Evolutionary conservation across 2,888 invertebrate genomes (phyloP), one percentile per base, ranked within the genome.

Genomic region (Campopleginae sp.): DNA sequence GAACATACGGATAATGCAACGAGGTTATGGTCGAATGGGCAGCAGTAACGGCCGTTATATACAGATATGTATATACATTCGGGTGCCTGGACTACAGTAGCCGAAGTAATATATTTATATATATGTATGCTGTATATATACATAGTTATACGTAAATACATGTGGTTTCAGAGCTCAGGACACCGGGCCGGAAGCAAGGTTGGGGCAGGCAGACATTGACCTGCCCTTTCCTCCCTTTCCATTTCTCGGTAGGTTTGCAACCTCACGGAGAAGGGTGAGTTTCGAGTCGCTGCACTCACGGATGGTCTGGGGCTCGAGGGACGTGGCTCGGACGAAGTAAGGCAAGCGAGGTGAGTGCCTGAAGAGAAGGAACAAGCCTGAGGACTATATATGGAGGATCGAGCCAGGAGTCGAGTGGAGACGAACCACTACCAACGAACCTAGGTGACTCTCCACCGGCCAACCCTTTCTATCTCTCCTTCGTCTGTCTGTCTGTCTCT

Each of bases 121-220:
- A 46, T n/a, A 14, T 38, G 19, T 1, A 48, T 42, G 12, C 23
- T 6, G 44, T 14, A 38, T 23, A 19, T n/a, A 54, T 33, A 58
- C 51, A 38, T n/a, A 38, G n/a, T n/a, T 5, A 38, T 3, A 0
- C 38, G 38, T 38, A 38, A 38, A 38, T 38, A 38, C 38, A 27
- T 19, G 54, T 38, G 12, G 42, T 46, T 46, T 8, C 44, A 27
- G 42, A 44, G 46, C 71, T 78, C 82, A 65, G 65, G 72, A 77
- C 71, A 42, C 33, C 76, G 54, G 44, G 46, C 66, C 84, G 84
- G 77, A 71, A 77, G 84, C 75, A 85, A 83, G 86, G 86, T 85
- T 83, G 81, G 82, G 70, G 80, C 80, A 86, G 80, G 84, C 86
- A 87, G 86, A 85, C 88, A 87, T 88, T 88, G 87, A 88, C 88